Evolutionary conservation across 2,113 vertebrate genomes (phyloP).

Genomic region (Oryzias woworae): DNA sequence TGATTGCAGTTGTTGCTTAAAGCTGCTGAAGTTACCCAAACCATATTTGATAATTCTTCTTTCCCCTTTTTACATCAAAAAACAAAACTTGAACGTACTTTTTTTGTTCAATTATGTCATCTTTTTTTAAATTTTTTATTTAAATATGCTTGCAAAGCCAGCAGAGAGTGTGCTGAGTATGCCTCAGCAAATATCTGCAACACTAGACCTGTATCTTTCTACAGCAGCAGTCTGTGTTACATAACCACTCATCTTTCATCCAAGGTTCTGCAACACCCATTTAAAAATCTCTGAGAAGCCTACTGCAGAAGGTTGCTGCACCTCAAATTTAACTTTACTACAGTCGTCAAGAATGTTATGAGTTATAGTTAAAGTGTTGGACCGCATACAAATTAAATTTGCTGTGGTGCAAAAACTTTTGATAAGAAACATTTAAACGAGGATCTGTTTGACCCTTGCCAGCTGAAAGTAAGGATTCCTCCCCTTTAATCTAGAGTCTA

Average conservation of each 20-base stretch:
- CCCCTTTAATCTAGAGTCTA: neutral
- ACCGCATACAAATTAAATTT: neutral
- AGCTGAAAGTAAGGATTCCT: neutral
- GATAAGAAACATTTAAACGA: neutral
- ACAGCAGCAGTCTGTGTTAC: slow-evolving; percentile 37
- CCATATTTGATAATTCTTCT: too few species aligned
- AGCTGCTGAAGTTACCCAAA: too few species aligned
- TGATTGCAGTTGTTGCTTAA: too few species aligned
- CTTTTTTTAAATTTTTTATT: too few species aligned
- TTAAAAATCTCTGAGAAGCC: slow-evolving; percentile 34
- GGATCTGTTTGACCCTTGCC: neutral
- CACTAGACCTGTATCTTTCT: neutral
- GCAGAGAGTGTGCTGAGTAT: too few species aligned
- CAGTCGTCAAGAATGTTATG: neutral
- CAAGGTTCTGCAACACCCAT: slow-evolving; percentile 28
- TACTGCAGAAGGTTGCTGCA: slow-evolving; percentile 26
- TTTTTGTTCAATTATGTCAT: too few species aligned
- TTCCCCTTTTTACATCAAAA: too few species aligned
- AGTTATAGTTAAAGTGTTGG: slow-evolving; percentile 4
- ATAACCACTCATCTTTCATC: slow-evolving; percentile 56
- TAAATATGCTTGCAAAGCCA: too few species aligned
- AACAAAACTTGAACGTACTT: too few species aligned
- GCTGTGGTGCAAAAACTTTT: neutral
- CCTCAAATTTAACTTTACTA: slow-evolving; percentile 13
- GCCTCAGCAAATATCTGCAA: slow-evolving; percentile 22